A percentile compares a stretch with the other conserved stretches of the same genome.
Conservation (phyloP, 2,113 vertebrate genomes). For the Chamaetylas fuelleborni region DNA sequence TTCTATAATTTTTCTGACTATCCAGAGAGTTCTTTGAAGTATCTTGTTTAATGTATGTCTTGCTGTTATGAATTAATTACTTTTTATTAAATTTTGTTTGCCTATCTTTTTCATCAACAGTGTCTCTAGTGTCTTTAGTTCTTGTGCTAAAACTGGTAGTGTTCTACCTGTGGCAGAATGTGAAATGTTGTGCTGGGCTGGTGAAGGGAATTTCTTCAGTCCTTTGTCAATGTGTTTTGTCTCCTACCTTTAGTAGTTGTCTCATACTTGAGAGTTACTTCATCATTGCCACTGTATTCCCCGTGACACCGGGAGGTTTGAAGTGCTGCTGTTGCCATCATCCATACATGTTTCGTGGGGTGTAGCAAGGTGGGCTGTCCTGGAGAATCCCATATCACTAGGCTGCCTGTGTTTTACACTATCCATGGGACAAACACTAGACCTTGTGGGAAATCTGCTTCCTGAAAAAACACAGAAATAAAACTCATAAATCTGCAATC, state of each 20-base stretch:
- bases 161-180: not conserved
- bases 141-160: fast-evolving
- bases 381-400: not conserved
- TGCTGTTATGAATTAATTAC: not conserved
- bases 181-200: not conserved
- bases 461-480: not conserved
- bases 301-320: not conserved
- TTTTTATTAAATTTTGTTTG: not conserved
- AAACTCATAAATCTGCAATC: not conserved
- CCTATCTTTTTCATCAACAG: not conserved
- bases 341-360: fast-evolving
- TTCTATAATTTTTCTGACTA: not conserved
- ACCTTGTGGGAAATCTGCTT: not conserved
- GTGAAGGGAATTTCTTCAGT: not conserved
- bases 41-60: not conserved
- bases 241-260: not conserved
- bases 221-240: not conserved
- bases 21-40: not conserved
- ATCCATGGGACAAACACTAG: not conserved
- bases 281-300: not conserved
- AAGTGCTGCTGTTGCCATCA: not conserved
- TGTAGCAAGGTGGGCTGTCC: not conserved
- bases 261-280: not conserved
- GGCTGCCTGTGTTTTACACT: not conserved
- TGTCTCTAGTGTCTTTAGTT: not conserved